Evolutionary conservation across 2,888 invertebrate genomes (phyloP).

Genomic region (Minunthozetes semirufus): DNA sequence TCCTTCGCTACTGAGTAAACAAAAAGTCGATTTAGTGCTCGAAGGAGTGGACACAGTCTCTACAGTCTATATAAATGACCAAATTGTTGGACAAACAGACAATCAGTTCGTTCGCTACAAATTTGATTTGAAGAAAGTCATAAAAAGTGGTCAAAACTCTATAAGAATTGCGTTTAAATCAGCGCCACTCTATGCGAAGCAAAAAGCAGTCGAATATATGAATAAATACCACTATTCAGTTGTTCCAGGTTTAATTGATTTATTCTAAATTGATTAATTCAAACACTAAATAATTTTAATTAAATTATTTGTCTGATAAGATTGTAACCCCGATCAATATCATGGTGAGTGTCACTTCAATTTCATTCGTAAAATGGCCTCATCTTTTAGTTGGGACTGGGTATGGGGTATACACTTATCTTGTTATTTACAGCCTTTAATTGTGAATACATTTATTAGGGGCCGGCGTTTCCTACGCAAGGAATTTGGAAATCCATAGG

Average conservation of each 20-base stretch:
- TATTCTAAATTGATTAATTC: too few species aligned
- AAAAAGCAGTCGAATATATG: neutral
- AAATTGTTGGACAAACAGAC: slow-evolving; percentile 58
- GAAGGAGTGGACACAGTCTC: slow-evolving; percentile 82
- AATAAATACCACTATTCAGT: slow-evolving; percentile 16
- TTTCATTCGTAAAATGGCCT: slow-evolving; percentile 83
- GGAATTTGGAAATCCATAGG: slow-evolving; percentile 76
- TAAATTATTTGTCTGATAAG: neutral
- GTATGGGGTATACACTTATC: slow-evolving; percentile 49
- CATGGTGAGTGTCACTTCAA: slow-evolving; percentile 75
- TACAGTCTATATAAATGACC: slow-evolving; percentile 64
- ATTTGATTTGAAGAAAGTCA: slow-evolving; percentile 59
- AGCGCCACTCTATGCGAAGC: neutral
- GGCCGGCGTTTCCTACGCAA: slow-evolving; percentile 83
- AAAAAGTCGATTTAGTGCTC: slow-evolving; percentile 58
- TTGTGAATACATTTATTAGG: too few species aligned
- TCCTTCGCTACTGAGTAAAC: slow-evolving; percentile 41
- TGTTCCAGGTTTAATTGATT: neutral
- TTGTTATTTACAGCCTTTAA: too few species aligned
- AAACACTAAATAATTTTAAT: too few species aligned
- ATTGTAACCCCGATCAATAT: neutral
- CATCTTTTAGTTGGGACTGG: slow-evolving; percentile 95
- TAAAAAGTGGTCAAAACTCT: slow-evolving; percentile 43
- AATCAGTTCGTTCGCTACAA: slow-evolving; percentile 81
- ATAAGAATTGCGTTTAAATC: slow-evolving; percentile 28